Evolutionary conservation across 2,888 invertebrate genomes (phyloP), one percentile per base, ranked within the genome.

Genomic region (Ypsolopha scabrella): DNA sequence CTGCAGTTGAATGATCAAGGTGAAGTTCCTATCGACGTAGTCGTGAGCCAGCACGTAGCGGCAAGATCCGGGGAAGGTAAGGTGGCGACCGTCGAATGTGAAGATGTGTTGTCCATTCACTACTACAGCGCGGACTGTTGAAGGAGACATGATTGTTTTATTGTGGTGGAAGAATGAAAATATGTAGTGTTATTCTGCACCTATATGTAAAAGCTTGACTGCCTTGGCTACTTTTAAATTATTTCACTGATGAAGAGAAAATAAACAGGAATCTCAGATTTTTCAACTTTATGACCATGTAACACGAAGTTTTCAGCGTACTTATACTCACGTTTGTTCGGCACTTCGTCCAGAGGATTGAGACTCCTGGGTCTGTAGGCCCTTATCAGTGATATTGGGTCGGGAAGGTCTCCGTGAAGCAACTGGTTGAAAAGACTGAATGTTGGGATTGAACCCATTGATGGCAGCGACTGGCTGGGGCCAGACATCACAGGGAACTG

Each of bases 1-100:
- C 41, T 88, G 87, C 51, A 94, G 89, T 62, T 93, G 92, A 9
- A 92, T 89, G 50, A 92, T 85, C 7, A 97, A 87, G 0, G 94
- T 92, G 87, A 98, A 97, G 87, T 96, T 95, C 55, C 94, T 91
- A 72, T 96, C 92, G 11, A 92, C 89, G 63, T 92, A 91, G 75
- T 98, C 97, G 62, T 94, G 92, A 0, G 92, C 93, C 6, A 97
- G 80, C 0, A 97, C 81, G 74, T 97, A 97, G 67, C 92, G 92
- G 85, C 97, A 97, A 49, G 87, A 88, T 41, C 95, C 96, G 0
- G 92, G 91, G 88, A 95, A 92, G 7, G 92, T 91, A 58, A 92
- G 81, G 69, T 94, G 93, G 59, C 91, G 90, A 0, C 93, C 93
- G 74, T 97, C 97, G 76, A 96, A 97, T 0, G 95, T 96, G 79